phyloP scores from a whole-genome alignment of 1,140 invertebrate genomes.

The Brachionus sp. region DNA sequence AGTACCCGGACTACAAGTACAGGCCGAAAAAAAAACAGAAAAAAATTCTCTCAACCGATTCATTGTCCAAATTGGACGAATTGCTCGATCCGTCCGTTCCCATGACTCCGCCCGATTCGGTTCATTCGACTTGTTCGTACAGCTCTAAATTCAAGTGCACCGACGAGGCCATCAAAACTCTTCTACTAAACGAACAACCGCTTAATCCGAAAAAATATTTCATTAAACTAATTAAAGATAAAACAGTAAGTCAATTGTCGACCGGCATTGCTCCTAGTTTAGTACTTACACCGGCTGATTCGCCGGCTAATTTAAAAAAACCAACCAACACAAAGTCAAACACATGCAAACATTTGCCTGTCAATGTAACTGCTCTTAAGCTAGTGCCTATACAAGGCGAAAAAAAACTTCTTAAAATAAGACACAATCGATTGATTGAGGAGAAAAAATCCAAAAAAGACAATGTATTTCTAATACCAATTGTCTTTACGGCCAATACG shows the following conservation, averaged over 20 bases:
- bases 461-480: background rate
- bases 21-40: slow-evolving; percentile 70
- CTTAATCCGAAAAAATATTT: slow-evolving; percentile 1
- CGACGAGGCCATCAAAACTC: background rate
- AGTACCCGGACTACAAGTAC: slow-evolving; percentile 88
- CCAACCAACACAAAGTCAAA: background rate
- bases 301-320: background rate
- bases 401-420: slow-evolving; percentile 15
- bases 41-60: background rate
- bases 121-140: background rate
- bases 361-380: background rate
- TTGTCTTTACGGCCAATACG: background rate
- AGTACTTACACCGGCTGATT: slow-evolving; percentile 23
- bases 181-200: background rate
- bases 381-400: slow-evolving; percentile 35
- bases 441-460: background rate
- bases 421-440: background rate
- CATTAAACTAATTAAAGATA: background rate
- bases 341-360: background rate
- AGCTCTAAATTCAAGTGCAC: slow-evolving; percentile 4
- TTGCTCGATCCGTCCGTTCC: background rate
- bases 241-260: background rate
- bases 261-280: background rate
- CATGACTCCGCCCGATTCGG: slow-evolving; percentile 6
- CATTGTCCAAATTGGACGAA: background rate